A percentile compares a stretch with the other conserved stretches of the same genome.
phyloP scores from a whole-genome alignment of 2,888 invertebrate species.

The Panzeria rudis region DNA sequence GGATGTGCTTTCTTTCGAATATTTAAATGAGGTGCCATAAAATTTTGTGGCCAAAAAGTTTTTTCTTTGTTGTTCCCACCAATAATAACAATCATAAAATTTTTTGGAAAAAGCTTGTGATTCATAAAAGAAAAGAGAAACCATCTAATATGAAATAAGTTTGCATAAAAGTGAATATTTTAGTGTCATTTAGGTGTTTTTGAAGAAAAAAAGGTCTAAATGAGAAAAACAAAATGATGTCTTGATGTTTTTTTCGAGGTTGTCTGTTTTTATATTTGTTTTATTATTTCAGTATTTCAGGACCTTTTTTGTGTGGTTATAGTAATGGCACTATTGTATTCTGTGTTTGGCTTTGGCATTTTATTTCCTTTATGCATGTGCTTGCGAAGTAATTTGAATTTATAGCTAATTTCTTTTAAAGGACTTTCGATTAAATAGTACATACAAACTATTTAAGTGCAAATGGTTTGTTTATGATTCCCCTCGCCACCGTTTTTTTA shows the following conservation, averaged over 20 bases:
- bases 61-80: conserved; percentile 31
- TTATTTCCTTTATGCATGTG: conserved; percentile 51
- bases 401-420: conserved; percentile 38
- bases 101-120: conserved; percentile 18
- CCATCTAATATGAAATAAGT: conserved; percentile 46
- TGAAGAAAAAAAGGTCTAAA: neutral
- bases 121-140: conserved; percentile 33
- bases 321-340: conserved; percentile 8
- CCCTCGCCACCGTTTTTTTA: neutral
- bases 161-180: conserved; percentile 20
- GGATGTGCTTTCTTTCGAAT: neutral
- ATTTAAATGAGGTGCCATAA: conserved; percentile 63
- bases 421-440: conserved; percentile 13
- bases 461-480: neutral
- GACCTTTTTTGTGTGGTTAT: neutral
- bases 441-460: neutral
- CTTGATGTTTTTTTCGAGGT: conserved; percentile 42
- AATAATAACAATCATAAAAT: conserved; percentile 65
- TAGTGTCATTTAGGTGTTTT: conserved; percentile 55
- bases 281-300: neutral
- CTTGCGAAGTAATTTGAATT: conserved; percentile 59
- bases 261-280: conserved; percentile 12
- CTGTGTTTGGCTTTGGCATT: conserved; percentile 19
- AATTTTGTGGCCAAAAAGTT: conserved; percentile 65
- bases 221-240: conserved; percentile 4